Base-by-base conservation (phyloP, 2,797 vertebrate species). In the Kryptopterus vitreolus region DNA sequence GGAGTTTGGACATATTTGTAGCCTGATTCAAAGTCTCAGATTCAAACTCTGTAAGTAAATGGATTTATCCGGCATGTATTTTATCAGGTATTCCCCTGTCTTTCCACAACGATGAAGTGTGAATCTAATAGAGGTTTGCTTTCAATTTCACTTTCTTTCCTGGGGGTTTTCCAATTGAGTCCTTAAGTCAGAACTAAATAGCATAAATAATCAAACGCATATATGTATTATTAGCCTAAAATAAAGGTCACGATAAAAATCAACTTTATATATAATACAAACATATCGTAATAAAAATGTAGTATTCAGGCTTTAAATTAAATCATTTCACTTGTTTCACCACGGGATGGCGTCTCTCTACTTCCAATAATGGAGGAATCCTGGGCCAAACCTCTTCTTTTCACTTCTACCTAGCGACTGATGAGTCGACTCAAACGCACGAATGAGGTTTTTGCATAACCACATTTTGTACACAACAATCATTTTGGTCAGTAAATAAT, bases 31-130 rank as follows among this genome's bases (percentile, higher is more conserved):
- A 43, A 7, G 38, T 43, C n/a, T 58, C 55, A 58, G 11, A 35
- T 35, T 13, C 35, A 73, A 26, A 94, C 81, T 4, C 66, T 88
- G 20, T 62, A 31, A 62, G 0, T 62, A 18, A 62, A 62, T 9
- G 3, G 31, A 33, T 20, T 62, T 20, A 33, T 62, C 16, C 15
- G 9, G 29, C 61, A 18, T 62, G 29, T 16, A 16, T 31, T 65
- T 10, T 35, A 3, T 10, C 20, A 43, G 26, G n/a, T 50, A 18
- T 31, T 70, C 46, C 43, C 48, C 31, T 3, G 43, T 18, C 46
- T 18, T 70, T 46, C 22, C 16, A 35, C 4, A n/a, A n/a, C n/a
- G n/a, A n/a, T 43, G 4, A 55, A 3, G 31, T n/a, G 1, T 38
- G 1, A 22, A n/a, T n/a, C n/a, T n/a, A n/a, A 4, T n/a, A 24